Evolutionary conservation across 2,888 invertebrate genomes (phyloP), one percentile per base, ranked within the genome.

Genomic region (Phaonia tiefii): DNA sequence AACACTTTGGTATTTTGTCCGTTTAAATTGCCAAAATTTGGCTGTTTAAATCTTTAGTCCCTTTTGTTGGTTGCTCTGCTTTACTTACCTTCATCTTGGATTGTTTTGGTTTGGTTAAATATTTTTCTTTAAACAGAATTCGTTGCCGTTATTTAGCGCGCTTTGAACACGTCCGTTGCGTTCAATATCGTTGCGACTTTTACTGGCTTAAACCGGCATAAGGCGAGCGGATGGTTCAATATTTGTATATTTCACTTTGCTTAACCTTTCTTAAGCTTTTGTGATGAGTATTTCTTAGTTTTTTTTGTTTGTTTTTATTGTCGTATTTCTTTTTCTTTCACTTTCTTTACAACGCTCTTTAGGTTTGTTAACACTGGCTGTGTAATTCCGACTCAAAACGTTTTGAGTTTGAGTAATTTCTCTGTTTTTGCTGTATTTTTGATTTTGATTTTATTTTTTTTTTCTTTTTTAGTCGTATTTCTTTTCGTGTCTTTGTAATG

Each of bases 61-160:
- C 15, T 39, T 54, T 69, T 0, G n/a, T 31, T 13, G 39, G 11
- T 3, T 5, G 17, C n/a, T n/a, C n/a, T 49, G 10, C 10, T 17
- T 25, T 56, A 82, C 83, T 84, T 82, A 83, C 84, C 84, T 83
- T 84, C 83, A 83, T 84, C 66, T 44, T 46, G 31, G 44, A 54
- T 37, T 75, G 26, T 63, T 69, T 22, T 51, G 31, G 49, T 51
- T 66, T 2, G 31, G 46, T 66, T 49, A 13, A 31, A 20, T 39
- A 25, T 11, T 71, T 56, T 46, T n/a, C 15, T 58, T 26, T 15
- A 51, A 37, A 54, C 42, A 39, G 13, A 49, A 37, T 20, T 2
- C 26, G 58, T 54, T 69, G 20, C 44, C 69, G 31, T 31, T 49
- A 26, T 44, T 25, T 42, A n/a, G 26, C 67, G 76, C 67, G 66